phyloP scores from a whole-genome alignment of 1,140 invertebrate genomes.

The Saccostrea echinata region DNA sequence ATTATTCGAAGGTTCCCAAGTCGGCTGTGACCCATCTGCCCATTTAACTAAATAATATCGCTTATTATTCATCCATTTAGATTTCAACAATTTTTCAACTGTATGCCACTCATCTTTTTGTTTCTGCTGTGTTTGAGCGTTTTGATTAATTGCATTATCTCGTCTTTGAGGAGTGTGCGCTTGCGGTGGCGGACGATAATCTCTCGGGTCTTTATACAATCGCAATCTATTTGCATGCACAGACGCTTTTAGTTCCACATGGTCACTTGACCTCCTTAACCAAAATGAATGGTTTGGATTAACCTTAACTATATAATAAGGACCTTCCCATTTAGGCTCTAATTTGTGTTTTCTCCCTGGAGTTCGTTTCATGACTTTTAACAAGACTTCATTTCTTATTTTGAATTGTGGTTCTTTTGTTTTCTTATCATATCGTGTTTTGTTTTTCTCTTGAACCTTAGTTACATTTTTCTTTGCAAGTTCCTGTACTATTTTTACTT shows the following conservation, averaged over 20 bases:
- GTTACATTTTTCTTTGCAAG: not conserved
- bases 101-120: no score
- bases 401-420: constrained; percentile 45
- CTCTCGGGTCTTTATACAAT: not conserved
- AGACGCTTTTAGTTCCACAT: not conserved
- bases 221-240: not conserved
- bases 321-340: constrained; percentile 10
- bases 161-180: no score
- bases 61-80: no score
- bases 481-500: not conserved
- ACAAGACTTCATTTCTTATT: constrained; percentile 46
- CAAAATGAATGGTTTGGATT: constrained; percentile 9
- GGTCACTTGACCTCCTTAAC: not conserved
- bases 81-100: not conserved
- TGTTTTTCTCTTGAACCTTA: not conserved
- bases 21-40: not conserved
- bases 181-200: not conserved
- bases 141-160: no score
- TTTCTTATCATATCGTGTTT: constrained; percentile 46
- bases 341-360: not conserved
- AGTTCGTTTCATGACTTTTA: constrained; percentile 7
- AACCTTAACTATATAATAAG: not conserved
- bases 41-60: not conserved
- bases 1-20: not conserved
- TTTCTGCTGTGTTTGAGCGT: no score